Evolutionary conservation across 2,888 invertebrate genomes (phyloP).

Genomic region (Erebia palarica): DNA sequence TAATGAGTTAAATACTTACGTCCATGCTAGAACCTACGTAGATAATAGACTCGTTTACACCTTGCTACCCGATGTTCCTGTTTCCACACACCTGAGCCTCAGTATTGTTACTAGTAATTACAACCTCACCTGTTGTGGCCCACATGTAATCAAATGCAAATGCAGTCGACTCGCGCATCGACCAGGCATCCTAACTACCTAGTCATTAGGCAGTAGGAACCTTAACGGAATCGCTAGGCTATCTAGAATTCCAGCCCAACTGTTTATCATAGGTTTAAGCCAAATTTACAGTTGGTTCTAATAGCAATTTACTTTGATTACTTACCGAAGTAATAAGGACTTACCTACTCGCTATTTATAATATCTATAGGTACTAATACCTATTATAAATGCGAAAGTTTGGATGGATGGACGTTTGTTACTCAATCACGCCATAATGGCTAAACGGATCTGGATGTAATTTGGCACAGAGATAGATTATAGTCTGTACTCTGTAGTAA

Average conservation of each 20-base stretch:
- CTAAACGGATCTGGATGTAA: too few relatives aligned
- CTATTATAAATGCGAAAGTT: too few relatives aligned
- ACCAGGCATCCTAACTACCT: background rate
- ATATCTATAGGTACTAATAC: too few relatives aligned
- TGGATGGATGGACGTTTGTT: too few relatives aligned
- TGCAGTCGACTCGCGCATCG: background rate
- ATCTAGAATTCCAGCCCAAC: slow-evolving; percentile 1
- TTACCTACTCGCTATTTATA: too few relatives aligned
- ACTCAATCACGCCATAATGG: too few relatives aligned
- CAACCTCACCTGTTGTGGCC: background rate
- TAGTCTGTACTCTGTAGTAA: too few relatives aligned
- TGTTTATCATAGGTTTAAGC: slow-evolving; percentile 6
- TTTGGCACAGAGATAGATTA: too few relatives aligned
- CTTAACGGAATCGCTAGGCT: slow-evolving; percentile 12
- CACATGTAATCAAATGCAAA: slow-evolving; percentile 6
- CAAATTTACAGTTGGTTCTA: slow-evolving; percentile 3
- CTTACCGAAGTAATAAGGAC: background rate
- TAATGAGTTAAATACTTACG: too few relatives aligned
- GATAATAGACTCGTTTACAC: background rate
- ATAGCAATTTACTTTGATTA: slow-evolving; percentile 5
- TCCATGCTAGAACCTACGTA: too few relatives aligned
- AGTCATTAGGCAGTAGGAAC: background rate
- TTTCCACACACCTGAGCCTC: slow-evolving; percentile 6
- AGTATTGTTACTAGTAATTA: background rate
- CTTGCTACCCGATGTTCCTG: background rate